phyloP scores from a whole-genome alignment of 37 sponge, comb jelly and placozoan species.

The Bolinopsis microptera region DNA sequence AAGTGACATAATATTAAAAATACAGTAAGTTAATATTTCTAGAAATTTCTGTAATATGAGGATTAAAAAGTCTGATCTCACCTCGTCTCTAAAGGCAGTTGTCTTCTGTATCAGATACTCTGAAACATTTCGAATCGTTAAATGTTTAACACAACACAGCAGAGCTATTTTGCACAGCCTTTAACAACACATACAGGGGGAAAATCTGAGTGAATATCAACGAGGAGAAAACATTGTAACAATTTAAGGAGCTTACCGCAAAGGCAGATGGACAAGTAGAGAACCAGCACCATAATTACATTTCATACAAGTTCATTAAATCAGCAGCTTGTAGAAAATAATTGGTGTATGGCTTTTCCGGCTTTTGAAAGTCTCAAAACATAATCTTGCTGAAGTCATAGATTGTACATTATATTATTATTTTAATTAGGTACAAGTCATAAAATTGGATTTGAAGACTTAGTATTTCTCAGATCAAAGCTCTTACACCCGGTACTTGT shows the following conservation, averaged over 20 bases:
- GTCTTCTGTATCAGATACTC: not conserved
- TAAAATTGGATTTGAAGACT: too few relatives aligned
- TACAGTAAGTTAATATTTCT: not conserved
- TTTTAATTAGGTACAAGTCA: too few relatives aligned
- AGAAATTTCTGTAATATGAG: not conserved
- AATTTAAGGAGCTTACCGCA: not conserved
- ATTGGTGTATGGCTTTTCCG: too few relatives aligned
- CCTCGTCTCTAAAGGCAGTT: not conserved
- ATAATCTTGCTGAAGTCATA: too few relatives aligned
- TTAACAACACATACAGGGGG: not conserved
- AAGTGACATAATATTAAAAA: too few relatives aligned
- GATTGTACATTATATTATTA: too few relatives aligned
- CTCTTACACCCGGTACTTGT: too few relatives aligned
- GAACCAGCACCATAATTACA: not conserved
- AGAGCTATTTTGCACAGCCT: not conserved
- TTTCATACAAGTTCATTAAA: not conserved
- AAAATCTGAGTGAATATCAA: not conserved
- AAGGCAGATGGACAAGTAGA: not conserved
- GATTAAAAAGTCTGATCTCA: not conserved
- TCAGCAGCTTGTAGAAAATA: too few relatives aligned
- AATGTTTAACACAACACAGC: not conserved
- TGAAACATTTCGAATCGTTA: not conserved
- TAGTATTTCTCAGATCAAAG: too few relatives aligned
- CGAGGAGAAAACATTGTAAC: not conserved
- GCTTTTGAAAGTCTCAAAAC: too few relatives aligned